These are phyloP conservation scores for Phalacrocorax pelagicus DNA, from an alignment of 2,113 vertebrate species.

Conservation along the genomic window DNA sequence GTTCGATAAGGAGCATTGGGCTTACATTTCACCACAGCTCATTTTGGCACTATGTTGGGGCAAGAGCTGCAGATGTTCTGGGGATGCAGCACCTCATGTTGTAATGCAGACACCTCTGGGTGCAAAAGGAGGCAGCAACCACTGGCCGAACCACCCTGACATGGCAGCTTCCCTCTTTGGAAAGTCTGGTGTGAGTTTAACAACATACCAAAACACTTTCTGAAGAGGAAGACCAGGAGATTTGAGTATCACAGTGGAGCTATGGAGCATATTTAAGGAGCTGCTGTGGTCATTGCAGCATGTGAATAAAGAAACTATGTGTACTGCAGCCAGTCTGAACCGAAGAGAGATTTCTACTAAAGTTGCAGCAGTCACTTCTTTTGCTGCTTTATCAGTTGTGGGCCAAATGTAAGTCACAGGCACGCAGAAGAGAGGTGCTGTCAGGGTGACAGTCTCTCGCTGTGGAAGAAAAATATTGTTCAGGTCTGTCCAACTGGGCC, in stretches of 20 bases:
- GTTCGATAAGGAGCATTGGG: not conserved
- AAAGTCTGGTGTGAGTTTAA: not conserved
- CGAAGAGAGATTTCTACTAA: not conserved
- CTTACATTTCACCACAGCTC: not conserved
- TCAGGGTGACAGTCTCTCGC: not conserved
- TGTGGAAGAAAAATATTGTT: not conserved
- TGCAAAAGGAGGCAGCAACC: not conserved
- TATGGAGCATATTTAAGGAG: not conserved
- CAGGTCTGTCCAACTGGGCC: not conserved
- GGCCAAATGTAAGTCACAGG: not conserved
- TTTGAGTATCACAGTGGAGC: not conserved
- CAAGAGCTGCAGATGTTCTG: not conserved
- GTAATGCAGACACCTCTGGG: not conserved
- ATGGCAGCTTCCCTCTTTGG: not conserved
- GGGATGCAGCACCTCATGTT: not conserved
- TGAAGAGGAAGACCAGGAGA: not conserved
- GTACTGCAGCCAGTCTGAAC: not conserved
- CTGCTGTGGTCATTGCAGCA: not conserved
- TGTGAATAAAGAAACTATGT: not conserved
- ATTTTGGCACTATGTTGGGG: not conserved
- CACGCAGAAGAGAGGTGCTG: not conserved
- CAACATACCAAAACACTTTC: not conserved
- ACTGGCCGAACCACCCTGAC: accelerated
- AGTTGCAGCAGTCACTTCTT: not conserved
- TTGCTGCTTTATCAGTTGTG: not conserved